Percentiles rank a stretch among this genome's conserved stretches.
These are phyloP conservation scores for Varecia variegata DNA, from an alignment of 2,797 vertebrate species.

Conservation along the genomic window DNA sequence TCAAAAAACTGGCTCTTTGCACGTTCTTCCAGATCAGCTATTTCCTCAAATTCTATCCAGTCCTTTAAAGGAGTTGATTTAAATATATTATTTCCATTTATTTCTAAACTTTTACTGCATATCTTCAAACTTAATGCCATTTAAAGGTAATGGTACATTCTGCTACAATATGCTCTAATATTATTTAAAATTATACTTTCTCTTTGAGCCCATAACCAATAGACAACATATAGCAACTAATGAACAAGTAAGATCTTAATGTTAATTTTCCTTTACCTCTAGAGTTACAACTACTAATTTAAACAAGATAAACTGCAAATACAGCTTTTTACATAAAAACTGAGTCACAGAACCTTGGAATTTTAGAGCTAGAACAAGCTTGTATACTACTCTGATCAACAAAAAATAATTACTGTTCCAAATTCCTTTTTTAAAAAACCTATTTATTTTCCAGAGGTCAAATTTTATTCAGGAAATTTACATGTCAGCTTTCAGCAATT, in stretches of 20 bases:
- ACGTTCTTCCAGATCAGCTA: conserved; percentile 97
- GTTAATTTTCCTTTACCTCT: conserved; percentile 34
- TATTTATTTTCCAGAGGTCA: not conserved
- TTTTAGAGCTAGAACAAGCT: not conserved
- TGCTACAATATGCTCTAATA: not conserved
- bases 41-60: conserved; percentile 99
- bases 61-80: conserved; percentile 86
- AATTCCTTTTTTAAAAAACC: not conserved
- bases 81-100: conserved; percentile 30
- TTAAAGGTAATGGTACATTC: not conserved
- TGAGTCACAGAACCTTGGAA: not conserved
- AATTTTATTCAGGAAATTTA: conserved; percentile 49
- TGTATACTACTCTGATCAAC: conserved; percentile 14
- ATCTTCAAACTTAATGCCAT: conserved; percentile 23
- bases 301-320: conserved; percentile 22
- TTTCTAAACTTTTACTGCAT: not conserved
- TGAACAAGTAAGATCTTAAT: conserved; percentile 35
- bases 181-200: conserved; percentile 11
- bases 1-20: conserved; percentile 99
- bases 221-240: conserved; percentile 14
- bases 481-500: not conserved
- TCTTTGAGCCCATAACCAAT: not conserved
- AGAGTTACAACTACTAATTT: conserved; percentile 20
- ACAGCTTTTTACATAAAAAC: not conserved
- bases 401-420: conserved; percentile 4